Base-by-base conservation (phyloP, 1,140 invertebrate genomes). In the Lerema accius region DNA sequence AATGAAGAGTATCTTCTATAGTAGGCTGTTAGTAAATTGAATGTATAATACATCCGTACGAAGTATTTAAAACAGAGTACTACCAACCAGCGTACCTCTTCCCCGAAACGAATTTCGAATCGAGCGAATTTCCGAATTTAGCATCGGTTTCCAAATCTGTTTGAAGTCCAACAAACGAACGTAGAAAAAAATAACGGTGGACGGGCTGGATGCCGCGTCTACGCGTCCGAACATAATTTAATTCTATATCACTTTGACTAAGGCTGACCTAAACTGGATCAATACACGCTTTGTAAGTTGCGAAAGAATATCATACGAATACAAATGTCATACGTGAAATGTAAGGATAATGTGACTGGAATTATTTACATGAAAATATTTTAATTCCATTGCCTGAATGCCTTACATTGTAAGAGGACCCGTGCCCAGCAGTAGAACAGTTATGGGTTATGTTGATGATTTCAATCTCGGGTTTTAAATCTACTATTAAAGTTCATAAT, bases 151-250 rank as follows among this genome's bases (percentile, higher is more conserved):
- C 80, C 79, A 83, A 73, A 78, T 83, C 75, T 83, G 78, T 86
- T 85, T 87, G 84, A 84, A 78, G 76, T 82, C 69, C 69, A 65
- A 73, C 72, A 84, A 89, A 80, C 78, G 81, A 81, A 84, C 73
- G 77, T 67, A 72, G n/a, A 40, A 76, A 82, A 76, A 75, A 67
- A 65, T 63, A 71, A 78, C 76, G 71, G 70, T 69, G 74, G 68
- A 70, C 64, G 43, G 56, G 45, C 64, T 67, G 69, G 64, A 48
- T 55, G 66, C 62, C 64, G 67, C 59, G 63, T 73, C 68, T 71
- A 66, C 69, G 64, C 68, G 69, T 19, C 65, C 70, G 75, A 51
- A 72, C 65, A 76, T 84, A 82, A 84, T 84, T 81, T 75, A 86
- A 86, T 86, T 76, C 74, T 73, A 68, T 75, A 77, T 77, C 79